Conservation (phyloP, 2,888 invertebrate species). For the Formica aserva region DNA sequence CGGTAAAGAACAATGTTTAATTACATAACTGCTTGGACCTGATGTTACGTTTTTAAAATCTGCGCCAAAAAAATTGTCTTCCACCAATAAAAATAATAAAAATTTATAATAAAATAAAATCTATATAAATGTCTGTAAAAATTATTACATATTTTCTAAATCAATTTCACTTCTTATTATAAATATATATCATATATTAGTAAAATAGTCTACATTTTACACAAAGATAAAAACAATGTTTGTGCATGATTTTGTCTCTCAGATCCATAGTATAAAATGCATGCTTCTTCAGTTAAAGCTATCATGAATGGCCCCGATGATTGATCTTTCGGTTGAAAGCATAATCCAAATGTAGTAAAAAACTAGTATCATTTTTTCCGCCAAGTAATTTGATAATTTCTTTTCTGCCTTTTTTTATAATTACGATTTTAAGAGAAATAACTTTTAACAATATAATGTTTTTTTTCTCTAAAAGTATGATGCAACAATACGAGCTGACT, state of each 20-base stretch:
- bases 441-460: conserved; percentile 19
- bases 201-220: background rate
- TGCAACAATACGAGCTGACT: conserved; percentile 29
- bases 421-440: background rate
- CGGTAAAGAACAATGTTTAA: conserved; percentile 36
- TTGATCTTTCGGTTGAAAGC: background rate
- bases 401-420: background rate
- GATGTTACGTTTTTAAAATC: conserved; percentile 21
- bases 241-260: background rate
- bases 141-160: background rate
- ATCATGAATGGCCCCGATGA: background rate
- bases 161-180: background rate
- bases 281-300: background rate
- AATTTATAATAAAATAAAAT: background rate
- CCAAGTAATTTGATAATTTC: background rate
- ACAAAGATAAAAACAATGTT: conserved; percentile 7
- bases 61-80: background rate
- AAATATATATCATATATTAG: background rate
- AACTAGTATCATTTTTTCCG: background rate
- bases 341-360: background rate
- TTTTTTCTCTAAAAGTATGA: background rate
- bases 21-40: conserved; percentile 15
- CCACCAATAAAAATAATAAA: background rate
- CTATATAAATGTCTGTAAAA: background rate
- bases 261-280: background rate